Conservation (phyloP, 2,888 invertebrate genomes). For the Tenthredo distinguenda region DNA sequence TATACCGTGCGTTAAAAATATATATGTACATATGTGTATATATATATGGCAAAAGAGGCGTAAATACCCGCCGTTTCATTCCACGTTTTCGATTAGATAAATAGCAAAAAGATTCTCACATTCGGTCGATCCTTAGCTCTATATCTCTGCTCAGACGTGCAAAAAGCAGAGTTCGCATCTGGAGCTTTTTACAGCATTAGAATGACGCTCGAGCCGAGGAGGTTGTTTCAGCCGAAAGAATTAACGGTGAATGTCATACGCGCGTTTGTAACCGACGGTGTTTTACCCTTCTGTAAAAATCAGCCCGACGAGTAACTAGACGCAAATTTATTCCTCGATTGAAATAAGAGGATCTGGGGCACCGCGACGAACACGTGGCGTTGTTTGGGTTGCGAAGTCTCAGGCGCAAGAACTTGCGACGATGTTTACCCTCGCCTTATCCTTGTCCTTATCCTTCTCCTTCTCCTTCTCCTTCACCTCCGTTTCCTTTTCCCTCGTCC, state of each 20-base stretch:
- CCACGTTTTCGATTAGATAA: slow-evolving; percentile 66
- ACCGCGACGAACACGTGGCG: slow-evolving; percentile 45
- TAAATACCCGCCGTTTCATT: slow-evolving; percentile 3
- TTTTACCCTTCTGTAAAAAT: neutral
- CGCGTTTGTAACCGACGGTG: neutral
- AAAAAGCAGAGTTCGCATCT: slow-evolving; percentile 63
- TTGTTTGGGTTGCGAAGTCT: slow-evolving; percentile 53
- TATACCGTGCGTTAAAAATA: neutral
- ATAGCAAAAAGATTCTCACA: slow-evolving; percentile 64
- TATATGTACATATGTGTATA: no score
- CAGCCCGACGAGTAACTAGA: neutral
- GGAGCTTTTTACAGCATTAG: slow-evolving; percentile 40
- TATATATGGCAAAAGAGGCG: neutral
- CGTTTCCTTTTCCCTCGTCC: neutral
- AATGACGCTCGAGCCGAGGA: slow-evolving; percentile 5
- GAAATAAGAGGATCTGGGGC: neutral
- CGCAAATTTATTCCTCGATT: neutral
- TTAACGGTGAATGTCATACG: neutral
- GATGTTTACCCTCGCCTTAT: slow-evolving; percentile 51
- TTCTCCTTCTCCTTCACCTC: neutral
- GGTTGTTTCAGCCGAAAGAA: neutral
- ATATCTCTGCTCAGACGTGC: slow-evolving; percentile 68
- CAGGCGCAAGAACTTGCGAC: slow-evolving; percentile 43
- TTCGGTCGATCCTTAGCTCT: slow-evolving; percentile 61
- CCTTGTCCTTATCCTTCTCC: slow-evolving; percentile 8